These are phyloP conservation scores for Idaea dimidiata DNA, from an alignment of 2,888 invertebrate species.

Conservation along the genomic window DNA sequence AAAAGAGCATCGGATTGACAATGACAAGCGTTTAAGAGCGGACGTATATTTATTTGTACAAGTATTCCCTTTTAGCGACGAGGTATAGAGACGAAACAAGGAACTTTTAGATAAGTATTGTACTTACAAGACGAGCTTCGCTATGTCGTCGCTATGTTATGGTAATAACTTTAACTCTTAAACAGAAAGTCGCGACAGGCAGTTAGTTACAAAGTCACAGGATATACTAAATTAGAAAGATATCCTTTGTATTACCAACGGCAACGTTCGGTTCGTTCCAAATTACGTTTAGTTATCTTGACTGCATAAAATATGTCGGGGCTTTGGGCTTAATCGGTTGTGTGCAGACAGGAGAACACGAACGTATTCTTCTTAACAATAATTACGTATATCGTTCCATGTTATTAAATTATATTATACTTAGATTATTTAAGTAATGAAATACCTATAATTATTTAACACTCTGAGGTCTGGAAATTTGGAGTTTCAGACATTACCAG, in stretches of 20 bases:
- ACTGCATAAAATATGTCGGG: background rate
- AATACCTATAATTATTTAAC: too few relatives aligned
- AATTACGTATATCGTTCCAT: too few relatives aligned
- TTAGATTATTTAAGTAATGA: too few relatives aligned
- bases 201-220: conserved; percentile 50
- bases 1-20: conserved; percentile 75
- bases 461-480: too few relatives aligned
- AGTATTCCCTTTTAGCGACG: conserved; percentile 77
- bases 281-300: background rate
- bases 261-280: background rate
- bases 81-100: conserved; percentile 67
- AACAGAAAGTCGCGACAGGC: conserved; percentile 51
- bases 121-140: conserved; percentile 50
- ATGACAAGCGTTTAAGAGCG: conserved; percentile 76
- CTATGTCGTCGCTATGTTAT: conserved; percentile 61
- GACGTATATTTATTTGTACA: conserved; percentile 76
- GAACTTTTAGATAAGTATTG: conserved; percentile 74
- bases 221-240: conserved; percentile 65
- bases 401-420: too few relatives aligned
- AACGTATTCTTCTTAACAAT: background rate
- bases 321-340: background rate
- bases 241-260: background rate
- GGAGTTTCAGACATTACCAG: too few relatives aligned
- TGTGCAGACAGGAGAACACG: background rate
- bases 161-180: conserved; percentile 62